A percentile compares a stretch with the other conserved stretches of the same genome.
phyloP scores from a whole-genome alignment of 1,140 invertebrate species.

The Hycleus phaleratus region DNA sequence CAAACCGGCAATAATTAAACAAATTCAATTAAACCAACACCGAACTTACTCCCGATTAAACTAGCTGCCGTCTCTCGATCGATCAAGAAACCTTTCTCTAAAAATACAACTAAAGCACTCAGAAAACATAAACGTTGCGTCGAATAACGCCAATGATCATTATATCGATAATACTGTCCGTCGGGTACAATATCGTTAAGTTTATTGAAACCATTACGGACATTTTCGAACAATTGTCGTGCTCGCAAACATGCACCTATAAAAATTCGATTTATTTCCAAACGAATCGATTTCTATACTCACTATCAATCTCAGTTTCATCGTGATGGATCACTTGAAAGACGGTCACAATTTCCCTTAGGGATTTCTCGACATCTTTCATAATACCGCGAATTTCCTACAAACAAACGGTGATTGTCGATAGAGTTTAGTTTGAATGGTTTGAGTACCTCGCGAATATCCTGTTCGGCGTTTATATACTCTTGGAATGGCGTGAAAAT shows the following conservation, averaged over 20 bases:
- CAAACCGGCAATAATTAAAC: constrained; percentile 21
- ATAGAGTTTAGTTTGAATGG: constrained; percentile 7
- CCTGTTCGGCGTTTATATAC: constrained; percentile 55
- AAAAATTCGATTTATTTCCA: constrained; percentile 30
- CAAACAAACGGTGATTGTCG: constrained; percentile 21
- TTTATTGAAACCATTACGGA: constrained; percentile 50
- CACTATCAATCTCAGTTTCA: constrained; percentile 33
- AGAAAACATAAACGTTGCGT: constrained; percentile 74
- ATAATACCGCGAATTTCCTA: constrained; percentile 62
- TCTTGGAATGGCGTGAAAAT: constrained; percentile 59
- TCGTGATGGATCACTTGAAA: constrained; percentile 68
- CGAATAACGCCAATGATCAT: constrained; percentile 79
- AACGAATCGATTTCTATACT: constrained; percentile 44
- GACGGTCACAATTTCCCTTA: constrained; percentile 58
- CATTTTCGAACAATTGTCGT: constrained; percentile 48
- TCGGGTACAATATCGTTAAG: constrained; percentile 52
- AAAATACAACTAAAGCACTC: constrained; percentile 67
- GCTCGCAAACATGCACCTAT: constrained; percentile 49
- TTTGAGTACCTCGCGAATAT: constrained; percentile 50
- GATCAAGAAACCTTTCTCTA: constrained; percentile 68
- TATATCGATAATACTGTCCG: constrained; percentile 71
- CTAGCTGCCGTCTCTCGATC: constrained; percentile 67
- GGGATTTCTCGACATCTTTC: constrained; percentile 59
- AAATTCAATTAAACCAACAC: neutral
- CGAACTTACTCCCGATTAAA: constrained; percentile 62